Conservation (phyloP, 2,113 vertebrate species). For the Piprites chloris region DNA sequence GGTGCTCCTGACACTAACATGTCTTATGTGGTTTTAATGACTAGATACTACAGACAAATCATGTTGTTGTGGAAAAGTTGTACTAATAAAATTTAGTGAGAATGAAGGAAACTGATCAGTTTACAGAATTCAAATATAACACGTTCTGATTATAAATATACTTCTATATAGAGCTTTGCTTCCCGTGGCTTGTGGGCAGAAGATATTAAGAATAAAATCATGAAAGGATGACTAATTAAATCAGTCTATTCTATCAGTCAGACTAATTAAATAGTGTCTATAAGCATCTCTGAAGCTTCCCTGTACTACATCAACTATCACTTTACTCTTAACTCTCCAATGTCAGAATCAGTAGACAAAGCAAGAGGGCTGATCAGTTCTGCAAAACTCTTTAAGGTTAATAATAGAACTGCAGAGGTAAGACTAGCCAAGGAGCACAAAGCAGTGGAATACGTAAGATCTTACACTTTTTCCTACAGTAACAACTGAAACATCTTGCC, state of each 20-base stretch:
- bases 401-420: background rate
- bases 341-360: background rate
- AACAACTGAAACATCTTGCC: background rate
- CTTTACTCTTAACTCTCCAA: background rate
- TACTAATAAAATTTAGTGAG: background rate
- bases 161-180: background rate
- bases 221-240: background rate
- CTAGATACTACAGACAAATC: slow-evolving; percentile 34
- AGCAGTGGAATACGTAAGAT: background rate
- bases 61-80: slow-evolving; percentile 1
- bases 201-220: background rate
- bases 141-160: background rate
- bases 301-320: background rate
- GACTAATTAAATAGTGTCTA: background rate
- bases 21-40: slow-evolving; percentile 44
- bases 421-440: background rate
- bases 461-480: background rate
- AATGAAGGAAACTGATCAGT: background rate
- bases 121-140: background rate
- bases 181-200: background rate
- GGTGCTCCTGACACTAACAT: slow-evolving; percentile 18
- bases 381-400: background rate
- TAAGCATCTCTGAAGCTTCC: background rate
- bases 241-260: too few relatives aligned
- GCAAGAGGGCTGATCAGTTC: background rate